Conservation (phyloP, 35 echinoderm and acorn worm genomes). For the Amphiura filiformis region DNA sequence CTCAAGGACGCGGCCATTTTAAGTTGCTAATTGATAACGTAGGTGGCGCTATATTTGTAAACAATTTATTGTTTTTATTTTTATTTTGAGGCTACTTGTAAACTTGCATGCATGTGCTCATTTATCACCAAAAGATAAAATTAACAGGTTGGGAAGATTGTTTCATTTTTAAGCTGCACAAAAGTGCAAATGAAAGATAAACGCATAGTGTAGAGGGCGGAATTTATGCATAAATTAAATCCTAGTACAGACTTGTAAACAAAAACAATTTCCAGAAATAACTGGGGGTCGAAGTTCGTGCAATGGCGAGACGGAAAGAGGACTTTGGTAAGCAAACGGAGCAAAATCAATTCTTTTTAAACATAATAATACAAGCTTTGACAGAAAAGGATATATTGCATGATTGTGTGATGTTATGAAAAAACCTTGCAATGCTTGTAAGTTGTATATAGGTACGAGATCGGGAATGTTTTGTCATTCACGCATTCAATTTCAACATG, state of each 20-base stretch:
- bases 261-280: background rate
- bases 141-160: background rate
- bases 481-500: no score
- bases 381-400: no score
- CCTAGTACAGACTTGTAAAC: background rate
- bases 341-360: no score
- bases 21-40: background rate
- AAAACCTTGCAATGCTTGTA: no score
- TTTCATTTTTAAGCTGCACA: background rate
- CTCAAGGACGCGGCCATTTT: conserved; percentile 50
- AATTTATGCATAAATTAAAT: background rate
- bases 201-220: background rate
- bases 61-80: background rate
- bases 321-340: background rate
- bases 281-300: background rate
- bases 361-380: no score
- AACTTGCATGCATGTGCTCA: no score
- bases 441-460: no score
- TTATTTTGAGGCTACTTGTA: background rate
- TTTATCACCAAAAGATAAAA: no score
- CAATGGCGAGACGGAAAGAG: background rate
- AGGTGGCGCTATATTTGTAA: background rate
- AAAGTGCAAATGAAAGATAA: no score
- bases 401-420: no score
- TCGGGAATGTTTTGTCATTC: no score